Evolutionary conservation across 2,113 vertebrate species (phyloP), one percentile per base, ranked within the genome.

Genomic region (Aegotheles bennettii): DNA sequence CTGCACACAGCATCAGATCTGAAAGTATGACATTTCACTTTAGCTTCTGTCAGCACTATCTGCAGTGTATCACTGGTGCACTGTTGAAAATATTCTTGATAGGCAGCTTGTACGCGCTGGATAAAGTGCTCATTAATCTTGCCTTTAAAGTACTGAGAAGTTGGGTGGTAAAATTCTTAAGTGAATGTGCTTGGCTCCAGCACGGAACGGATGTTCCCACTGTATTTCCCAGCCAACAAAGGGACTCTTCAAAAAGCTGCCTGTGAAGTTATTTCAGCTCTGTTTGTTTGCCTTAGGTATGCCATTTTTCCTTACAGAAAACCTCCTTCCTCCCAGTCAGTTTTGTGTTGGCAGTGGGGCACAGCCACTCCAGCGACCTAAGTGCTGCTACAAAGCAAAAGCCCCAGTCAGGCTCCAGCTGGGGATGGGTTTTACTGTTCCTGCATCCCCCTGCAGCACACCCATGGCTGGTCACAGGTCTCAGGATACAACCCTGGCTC

Each of bases 1-100:
- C 96, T 95, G 96, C 71, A 75, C 35, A 31, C 91, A 16, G 85
- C 87, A 43, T 96, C 76, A 67, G 89, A 92, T 97, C 95, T 89
- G 82, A 71, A 90, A 95, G 95, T 71, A 90, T 95, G 97, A 97
- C 98, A 97, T 98, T 98, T 98, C 93, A 94, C 97, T 97, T 95
- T 79, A 79, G 95, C 94, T 97, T 94, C 96, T 96, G 97, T 97
- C 97, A 97, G 98, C 97, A 93, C 94, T 95, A 73, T 96, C 94
- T 91, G 78, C 68, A 67, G 93, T 20, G 71, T 48, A 68, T 94
- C 89, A 28, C 74, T 91, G 53, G 63, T 65, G 48, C 69, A 25
- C 54, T 63, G 94, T 54, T 63, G 91, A 95, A 92, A 86, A 96
- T 95, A 90, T 89, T 81, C 89, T 94, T 94, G 97, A 96, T 76